phyloP scores from a whole-genome alignment of 2,888 invertebrate genomes.

The Belgica antarctica region DNA sequence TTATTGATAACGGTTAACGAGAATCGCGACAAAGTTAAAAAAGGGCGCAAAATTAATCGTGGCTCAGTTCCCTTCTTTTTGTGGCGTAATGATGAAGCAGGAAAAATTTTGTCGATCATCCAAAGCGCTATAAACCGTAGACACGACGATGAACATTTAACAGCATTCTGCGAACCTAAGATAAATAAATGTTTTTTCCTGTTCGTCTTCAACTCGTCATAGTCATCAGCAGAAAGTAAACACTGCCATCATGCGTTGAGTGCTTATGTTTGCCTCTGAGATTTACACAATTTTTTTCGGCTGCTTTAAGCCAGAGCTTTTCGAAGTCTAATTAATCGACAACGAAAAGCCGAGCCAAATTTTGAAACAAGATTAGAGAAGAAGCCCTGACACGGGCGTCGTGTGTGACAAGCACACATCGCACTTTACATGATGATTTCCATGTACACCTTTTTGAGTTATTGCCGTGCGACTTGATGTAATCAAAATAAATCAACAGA shows the following conservation, averaged over 20 bases:
- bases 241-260: constrained; percentile 13
- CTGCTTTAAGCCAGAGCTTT: neutral
- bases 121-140: neutral
- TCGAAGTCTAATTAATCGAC: neutral
- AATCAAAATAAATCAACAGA: constrained; percentile 24
- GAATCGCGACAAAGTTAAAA: too few species aligned
- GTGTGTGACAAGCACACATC: neutral
- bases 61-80: too few species aligned
- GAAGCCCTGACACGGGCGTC: neutral
- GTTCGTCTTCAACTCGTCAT: neutral
- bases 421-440: constrained; percentile 6
- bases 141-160: neutral
- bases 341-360: too few species aligned
- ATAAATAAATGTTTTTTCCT: constrained; percentile 1
- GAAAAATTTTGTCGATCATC: constrained; percentile 1
- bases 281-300: constrained; percentile 23
- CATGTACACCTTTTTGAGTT: neutral
- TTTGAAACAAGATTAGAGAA: neutral
- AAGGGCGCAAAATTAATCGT: too few species aligned
- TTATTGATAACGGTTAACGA: neutral
- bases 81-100: neutral
- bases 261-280: constrained; percentile 25
- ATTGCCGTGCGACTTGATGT: neutral
- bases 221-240: constrained; percentile 21
- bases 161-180: neutral